Evolutionary conservation across 2,113 vertebrate species (phyloP), one percentile per base, ranked within the genome.

Genomic region (Pavo muticus): DNA sequence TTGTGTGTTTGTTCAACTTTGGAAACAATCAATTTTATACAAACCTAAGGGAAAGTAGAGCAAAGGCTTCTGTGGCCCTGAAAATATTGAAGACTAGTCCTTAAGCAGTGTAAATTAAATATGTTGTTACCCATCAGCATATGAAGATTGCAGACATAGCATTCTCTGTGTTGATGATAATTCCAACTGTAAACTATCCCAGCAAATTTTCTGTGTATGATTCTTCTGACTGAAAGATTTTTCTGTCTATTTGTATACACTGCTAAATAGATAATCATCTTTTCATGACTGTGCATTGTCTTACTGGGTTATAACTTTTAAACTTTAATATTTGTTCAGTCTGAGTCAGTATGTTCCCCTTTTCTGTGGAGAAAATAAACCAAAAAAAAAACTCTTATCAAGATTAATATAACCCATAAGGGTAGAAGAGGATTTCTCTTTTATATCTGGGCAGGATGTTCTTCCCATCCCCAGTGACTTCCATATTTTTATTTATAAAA

Each of bases 301-400:
- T 48, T 75, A 48, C 6, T 68, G 12, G 19, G 9, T 84, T 95
- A 35, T 39, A 56, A 44, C 39, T 82, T 89, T 72, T 39, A 68
- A 45, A 8, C 69, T 13, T 84, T 11, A 2, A 84, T 92, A 87
- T 93, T 94, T 96, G 71, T 60, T 75, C 80, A 69, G 72, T 86
- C 79, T 84, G 63, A 91, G 74, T 86, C 80, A 35, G 35, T 35
- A 35, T 35, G 80, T 95, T 97, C 45, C 30, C 61, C 84, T 94
- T 86, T 96, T 92, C 76, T 87, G 45, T 9, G 18, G 52, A 89
- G 67, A 84, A 90, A 87, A n/a, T 20, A 91, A 42, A 90, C 48
- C 16, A 57, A 90, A 79, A 90, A 93, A 91, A 93, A 97, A 56
- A 19, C 50, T 27, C 30, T 56, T 42, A 30, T 68, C 75, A 70